Percentiles rank a stretch among this genome's conserved stretches.
These are phyloP conservation scores for Microplitis mediator DNA, from an alignment of 1,140 invertebrate species.

Conservation along the genomic window DNA sequence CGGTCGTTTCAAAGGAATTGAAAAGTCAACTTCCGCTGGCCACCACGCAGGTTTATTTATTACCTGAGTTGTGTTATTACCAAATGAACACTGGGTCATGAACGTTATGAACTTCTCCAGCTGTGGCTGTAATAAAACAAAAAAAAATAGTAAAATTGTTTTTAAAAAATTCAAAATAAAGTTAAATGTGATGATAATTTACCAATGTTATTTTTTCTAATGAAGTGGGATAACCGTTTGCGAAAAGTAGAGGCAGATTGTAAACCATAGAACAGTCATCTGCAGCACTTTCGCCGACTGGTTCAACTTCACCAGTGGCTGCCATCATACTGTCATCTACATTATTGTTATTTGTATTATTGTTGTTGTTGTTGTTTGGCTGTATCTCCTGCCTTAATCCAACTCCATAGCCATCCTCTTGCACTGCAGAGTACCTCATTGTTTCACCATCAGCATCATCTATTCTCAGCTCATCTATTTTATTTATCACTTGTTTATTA, in stretches of 20 bases:
- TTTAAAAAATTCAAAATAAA: background rate
- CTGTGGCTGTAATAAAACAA: constrained; percentile 54
- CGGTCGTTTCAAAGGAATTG: constrained; percentile 68
- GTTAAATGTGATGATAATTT: constrained; percentile 12
- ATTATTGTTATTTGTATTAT: constrained; percentile 22
- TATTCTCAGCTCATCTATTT: too few relatives aligned
- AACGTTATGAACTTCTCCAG: constrained; percentile 75
- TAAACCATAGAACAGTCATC: constrained; percentile 65
- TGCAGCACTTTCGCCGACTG: constrained; percentile 37
- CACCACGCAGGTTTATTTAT: constrained; percentile 72
- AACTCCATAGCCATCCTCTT: constrained; percentile 52
- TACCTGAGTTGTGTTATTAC: constrained; percentile 66
- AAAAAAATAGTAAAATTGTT: constrained; percentile 15
- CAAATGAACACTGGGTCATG: constrained; percentile 76
- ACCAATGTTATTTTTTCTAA: constrained; percentile 68
- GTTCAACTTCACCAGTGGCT: constrained; percentile 42
- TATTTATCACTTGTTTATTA: too few relatives aligned
- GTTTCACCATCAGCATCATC: constrained; percentile 39
- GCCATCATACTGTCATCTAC: constrained; percentile 50
- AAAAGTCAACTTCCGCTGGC: constrained; percentile 70
- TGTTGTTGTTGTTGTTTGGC: constrained; percentile 25
- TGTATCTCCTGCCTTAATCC: constrained; percentile 46
- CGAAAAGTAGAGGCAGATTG: constrained; percentile 72
- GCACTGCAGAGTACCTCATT: constrained; percentile 55
- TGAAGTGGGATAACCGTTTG: constrained; percentile 72